These are phyloP conservation scores for Drosophila triauraria DNA, from an alignment of 1,140 invertebrate species.

Conservation along the genomic window DNA sequence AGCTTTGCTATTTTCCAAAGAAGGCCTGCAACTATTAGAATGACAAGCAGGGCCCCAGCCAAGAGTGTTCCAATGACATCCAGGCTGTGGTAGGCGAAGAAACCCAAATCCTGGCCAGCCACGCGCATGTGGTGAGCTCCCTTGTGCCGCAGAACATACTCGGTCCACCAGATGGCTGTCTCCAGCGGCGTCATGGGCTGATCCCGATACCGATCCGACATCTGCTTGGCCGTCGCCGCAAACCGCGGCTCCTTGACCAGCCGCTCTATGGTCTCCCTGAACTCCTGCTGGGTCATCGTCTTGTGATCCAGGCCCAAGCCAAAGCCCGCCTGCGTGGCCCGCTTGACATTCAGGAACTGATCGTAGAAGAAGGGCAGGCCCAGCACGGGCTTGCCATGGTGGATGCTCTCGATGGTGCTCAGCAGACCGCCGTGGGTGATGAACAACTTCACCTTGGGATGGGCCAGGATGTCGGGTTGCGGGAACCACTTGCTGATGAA, in stretches of 20 bases:
- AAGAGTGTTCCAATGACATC: slow-evolving; percentile 82
- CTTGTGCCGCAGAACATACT: slow-evolving; percentile 88
- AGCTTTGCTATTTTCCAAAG: slow-evolving; percentile 8
- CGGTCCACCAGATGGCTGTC: slow-evolving; percentile 89
- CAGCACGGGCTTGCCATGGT: slow-evolving; percentile 90
- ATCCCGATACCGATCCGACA: slow-evolving; percentile 87
- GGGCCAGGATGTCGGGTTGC: slow-evolving; percentile 89
- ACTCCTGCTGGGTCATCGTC: slow-evolving; percentile 76
- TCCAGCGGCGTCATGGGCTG: slow-evolving; percentile 87
- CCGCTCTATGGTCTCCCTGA: slow-evolving; percentile 72
- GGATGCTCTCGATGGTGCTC: slow-evolving; percentile 90
- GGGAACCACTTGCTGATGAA: slow-evolving; percentile 89
- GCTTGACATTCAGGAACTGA: slow-evolving; percentile 87
- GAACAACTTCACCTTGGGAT: slow-evolving; percentile 89
- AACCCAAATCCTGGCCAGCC: slow-evolving; percentile 67
- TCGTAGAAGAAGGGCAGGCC: slow-evolving; percentile 89
- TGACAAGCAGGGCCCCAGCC: slow-evolving; percentile 2
- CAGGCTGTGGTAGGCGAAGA: slow-evolving; percentile 86
- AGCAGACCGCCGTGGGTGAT: slow-evolving; percentile 91
- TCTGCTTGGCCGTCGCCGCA: slow-evolving; percentile 84
- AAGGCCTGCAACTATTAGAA: background rate
- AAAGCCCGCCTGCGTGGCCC: slow-evolving; percentile 85
- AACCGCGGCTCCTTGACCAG: slow-evolving; percentile 81
- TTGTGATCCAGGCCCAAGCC: slow-evolving; percentile 84
- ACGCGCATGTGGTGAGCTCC: slow-evolving; percentile 76